Evolutionary conservation across 2,888 invertebrate species (phyloP).

Genomic region (Tolmerus cingulatus): DNA sequence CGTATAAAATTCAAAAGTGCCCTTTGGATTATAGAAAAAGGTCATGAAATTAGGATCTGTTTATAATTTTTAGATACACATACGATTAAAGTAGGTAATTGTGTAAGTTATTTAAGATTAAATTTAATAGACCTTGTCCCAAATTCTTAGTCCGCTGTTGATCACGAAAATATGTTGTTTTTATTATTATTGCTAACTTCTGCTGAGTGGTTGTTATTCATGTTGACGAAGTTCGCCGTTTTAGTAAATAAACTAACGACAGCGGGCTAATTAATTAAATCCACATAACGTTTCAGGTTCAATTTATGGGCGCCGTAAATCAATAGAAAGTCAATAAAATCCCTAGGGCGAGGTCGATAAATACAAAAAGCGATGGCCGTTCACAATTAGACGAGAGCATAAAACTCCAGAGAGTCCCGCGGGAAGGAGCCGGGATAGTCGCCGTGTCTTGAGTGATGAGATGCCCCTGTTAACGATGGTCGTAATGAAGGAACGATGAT

Average conservation of each 20-base stretch:
- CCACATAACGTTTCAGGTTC: not conserved
- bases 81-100: too few relatives aligned
- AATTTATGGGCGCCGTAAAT: conserved; percentile 28
- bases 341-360: conserved; percentile 24
- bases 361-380: not conserved
- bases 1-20: too few relatives aligned
- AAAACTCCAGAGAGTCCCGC: not conserved
- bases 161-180: not conserved
- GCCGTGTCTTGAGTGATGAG: not conserved
- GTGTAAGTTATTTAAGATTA: too few relatives aligned
- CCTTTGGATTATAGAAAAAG: too few relatives aligned
- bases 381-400: not conserved
- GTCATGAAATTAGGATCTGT: too few relatives aligned
- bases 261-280: conserved; percentile 27
- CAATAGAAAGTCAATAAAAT: conserved; percentile 41
- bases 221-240: not conserved
- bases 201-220: not conserved
- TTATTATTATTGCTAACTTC: not conserved
- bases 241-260: not conserved
- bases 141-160: not conserved
- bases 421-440: conserved; percentile 2
- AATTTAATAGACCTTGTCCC: not conserved
- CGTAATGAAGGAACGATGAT: conserved; percentile 36
- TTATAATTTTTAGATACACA: too few relatives aligned
- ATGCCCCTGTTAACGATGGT: conserved; percentile 11